Conservation (phyloP, 2,113 vertebrate species). For the Eolophus roseicapilla region DNA sequence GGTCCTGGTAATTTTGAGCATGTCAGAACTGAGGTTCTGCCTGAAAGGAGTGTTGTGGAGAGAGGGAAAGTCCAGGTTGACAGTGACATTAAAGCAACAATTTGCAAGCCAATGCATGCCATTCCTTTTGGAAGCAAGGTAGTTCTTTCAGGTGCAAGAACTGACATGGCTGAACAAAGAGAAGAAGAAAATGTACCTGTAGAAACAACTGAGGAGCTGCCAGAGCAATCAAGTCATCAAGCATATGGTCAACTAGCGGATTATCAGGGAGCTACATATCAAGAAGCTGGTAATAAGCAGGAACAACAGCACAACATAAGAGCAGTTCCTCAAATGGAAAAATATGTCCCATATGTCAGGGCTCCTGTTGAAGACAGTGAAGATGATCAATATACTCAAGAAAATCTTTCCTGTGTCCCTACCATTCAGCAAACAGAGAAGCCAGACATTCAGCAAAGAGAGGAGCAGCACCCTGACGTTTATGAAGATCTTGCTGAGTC, state of each 20-base stretch:
- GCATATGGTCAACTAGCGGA: not conserved
- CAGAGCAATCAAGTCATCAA: conserved; percentile 46
- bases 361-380: conserved; percentile 47
- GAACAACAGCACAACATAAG: not conserved
- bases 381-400: not conserved
- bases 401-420: not conserved
- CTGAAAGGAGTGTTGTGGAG: not conserved
- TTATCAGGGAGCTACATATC: conserved; percentile 18
- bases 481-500: conserved; percentile 77
- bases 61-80: not conserved
- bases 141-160: conserved; percentile 12
- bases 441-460: conserved; percentile 32
- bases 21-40: not conserved
- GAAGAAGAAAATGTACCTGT: conserved; percentile 41
- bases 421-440: not conserved
- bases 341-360: not conserved
- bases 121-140: conserved; percentile 72
- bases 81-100: conserved; percentile 55
- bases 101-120: conserved; percentile 67
- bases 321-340: not conserved
- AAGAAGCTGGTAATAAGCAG: conserved; percentile 6
- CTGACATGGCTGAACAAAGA: conserved; percentile 28
- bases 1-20: not conserved
- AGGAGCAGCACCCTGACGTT: not conserved
- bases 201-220: conserved; percentile 57